Evolutionary conservation across 2,797 vertebrate genomes (phyloP).

Genomic region (Urosaurus nigricauda): DNA sequence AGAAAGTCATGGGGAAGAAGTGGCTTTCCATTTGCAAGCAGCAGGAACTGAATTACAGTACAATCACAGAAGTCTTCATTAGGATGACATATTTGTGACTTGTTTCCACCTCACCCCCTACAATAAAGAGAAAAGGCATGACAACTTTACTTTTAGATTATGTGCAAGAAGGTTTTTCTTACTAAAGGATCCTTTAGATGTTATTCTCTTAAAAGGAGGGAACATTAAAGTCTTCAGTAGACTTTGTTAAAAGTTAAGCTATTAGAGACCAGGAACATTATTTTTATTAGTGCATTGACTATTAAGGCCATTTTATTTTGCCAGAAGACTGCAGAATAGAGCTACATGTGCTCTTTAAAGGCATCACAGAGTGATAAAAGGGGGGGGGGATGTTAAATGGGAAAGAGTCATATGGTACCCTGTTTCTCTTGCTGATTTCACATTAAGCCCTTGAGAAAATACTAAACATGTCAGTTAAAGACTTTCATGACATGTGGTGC

Average conservation of each 20-base stretch:
- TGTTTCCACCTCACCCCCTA: neutral
- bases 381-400: slow-evolving; percentile 1
- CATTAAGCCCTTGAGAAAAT: slow-evolving; percentile 4
- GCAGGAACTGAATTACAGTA: slow-evolving; percentile 55
- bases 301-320: slow-evolving; percentile 1
- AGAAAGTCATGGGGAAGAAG: slow-evolving; percentile 54
- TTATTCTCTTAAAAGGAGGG: slow-evolving; percentile 4
- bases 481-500: neutral
- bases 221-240: slow-evolving; percentile 12
- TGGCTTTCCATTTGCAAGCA: slow-evolving; percentile 55
- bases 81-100: slow-evolving; percentile 36
- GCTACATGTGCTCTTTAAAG: slow-evolving; percentile 1
- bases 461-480: neutral
- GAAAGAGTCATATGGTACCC: neutral
- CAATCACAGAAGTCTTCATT: slow-evolving; percentile 39
- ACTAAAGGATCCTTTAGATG: slow-evolving; percentile 10
- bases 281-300: slow-evolving; percentile 9
- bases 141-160: slow-evolving; percentile 34
- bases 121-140: neutral
- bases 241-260: neutral
- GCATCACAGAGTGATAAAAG: slow-evolving; percentile 1
- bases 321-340: slow-evolving; percentile 12
- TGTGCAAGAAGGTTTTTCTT: neutral
- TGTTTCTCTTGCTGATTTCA: neutral
- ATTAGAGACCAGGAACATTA: slow-evolving; percentile 11